Conservation (phyloP, 2,888 invertebrate species). For the Aleiodes testaceus region DNA sequence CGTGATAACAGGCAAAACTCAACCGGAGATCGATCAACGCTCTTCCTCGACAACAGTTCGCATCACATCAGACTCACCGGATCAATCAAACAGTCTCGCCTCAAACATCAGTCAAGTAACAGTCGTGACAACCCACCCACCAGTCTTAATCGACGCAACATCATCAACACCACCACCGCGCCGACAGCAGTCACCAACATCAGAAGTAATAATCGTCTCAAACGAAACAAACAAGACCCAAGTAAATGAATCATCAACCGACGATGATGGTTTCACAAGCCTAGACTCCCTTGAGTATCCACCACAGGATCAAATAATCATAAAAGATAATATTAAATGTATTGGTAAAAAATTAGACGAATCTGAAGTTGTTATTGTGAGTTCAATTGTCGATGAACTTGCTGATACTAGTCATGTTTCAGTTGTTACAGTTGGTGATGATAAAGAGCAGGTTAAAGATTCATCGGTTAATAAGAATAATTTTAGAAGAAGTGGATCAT, state of each 20-base stretch:
- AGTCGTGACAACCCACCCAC: conserved; percentile 87
- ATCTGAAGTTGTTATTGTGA: conserved; percentile 89
- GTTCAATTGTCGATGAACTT: conserved; percentile 77
- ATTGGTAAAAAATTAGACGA: conserved; percentile 85
- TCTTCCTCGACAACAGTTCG: conserved; percentile 74
- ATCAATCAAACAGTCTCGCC: conserved; percentile 83
- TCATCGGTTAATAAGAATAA: conserved; percentile 74
- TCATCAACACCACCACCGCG: conserved; percentile 81
- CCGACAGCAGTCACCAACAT: conserved; percentile 79
- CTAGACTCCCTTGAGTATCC: conserved; percentile 83
- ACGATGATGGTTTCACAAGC: conserved; percentile 83
- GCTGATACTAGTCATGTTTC: conserved; percentile 92
- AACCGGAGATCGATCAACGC: conserved; percentile 1
- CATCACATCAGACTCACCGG: conserved; percentile 75
- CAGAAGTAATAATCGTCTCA: conserved; percentile 87
- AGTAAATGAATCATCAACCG: conserved; percentile 80
- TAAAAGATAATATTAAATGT: conserved; percentile 68
- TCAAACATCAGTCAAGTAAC: conserved; percentile 86
- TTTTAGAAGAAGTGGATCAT: conserved; percentile 66
- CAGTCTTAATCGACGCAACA: conserved; percentile 80
- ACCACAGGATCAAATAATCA: conserved; percentile 68
- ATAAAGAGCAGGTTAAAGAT: conserved; percentile 83
- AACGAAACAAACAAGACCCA: conserved; percentile 84
- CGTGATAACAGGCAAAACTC: conserved; percentile 67
- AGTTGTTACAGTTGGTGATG: conserved; percentile 91